phyloP scores from a whole-genome alignment of 1,140 invertebrate genomes.

The Apocrypta bakeri region DNA sequence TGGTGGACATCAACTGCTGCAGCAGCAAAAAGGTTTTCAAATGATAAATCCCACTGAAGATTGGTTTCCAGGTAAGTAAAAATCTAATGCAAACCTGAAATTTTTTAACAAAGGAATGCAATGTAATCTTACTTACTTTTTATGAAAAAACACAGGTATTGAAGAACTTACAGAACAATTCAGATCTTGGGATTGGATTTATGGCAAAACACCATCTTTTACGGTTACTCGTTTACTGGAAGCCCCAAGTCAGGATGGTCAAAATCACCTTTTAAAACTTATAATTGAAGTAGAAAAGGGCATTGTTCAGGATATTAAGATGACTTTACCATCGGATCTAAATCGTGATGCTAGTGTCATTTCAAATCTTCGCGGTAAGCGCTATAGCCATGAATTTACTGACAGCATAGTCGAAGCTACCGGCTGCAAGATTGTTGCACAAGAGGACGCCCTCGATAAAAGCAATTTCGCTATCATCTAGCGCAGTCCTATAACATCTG shows the following conservation, averaged over 20 bases:
- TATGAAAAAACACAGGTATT: constrained; percentile 82
- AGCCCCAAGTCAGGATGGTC: constrained; percentile 52
- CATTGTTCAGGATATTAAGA: constrained; percentile 67
- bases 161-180: constrained; percentile 77
- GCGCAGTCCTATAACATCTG: constrained; percentile 54
- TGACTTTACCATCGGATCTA: constrained; percentile 64
- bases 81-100: neutral
- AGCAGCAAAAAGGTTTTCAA: constrained; percentile 86
- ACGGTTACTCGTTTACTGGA: constrained; percentile 74
- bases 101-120: neutral
- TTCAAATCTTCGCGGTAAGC: constrained; percentile 65
- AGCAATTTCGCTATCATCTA: constrained; percentile 63
- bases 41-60: constrained; percentile 90
- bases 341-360: constrained; percentile 67
- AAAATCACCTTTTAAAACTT: constrained; percentile 61
- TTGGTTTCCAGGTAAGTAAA: constrained; percentile 85
- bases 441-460: constrained; percentile 56
- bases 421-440: constrained; percentile 64
- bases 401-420: constrained; percentile 67
- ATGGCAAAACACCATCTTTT: constrained; percentile 91
- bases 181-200: constrained; percentile 90
- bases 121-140: constrained; percentile 2
- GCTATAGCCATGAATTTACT: constrained; percentile 63
- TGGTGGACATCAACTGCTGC: constrained; percentile 79
- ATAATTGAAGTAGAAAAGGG: constrained; percentile 65